Evolutionary conservation across 2,797 vertebrate genomes (phyloP).

Genomic region (Scomberomorus guttatus): DNA sequence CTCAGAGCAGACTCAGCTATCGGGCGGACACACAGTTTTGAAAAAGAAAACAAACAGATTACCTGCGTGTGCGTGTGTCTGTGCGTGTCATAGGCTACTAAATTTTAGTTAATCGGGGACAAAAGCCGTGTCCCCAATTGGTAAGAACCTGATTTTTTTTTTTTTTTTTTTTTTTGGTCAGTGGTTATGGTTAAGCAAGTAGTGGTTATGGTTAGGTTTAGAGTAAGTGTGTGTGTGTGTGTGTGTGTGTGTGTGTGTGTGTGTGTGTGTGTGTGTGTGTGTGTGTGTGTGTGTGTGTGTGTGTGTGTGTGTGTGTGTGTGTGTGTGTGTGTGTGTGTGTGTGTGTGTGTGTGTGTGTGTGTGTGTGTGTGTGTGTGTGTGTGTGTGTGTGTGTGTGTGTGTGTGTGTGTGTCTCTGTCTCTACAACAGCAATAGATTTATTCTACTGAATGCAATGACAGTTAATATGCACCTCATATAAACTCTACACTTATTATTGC

Average conservation of each 20-base stretch:
- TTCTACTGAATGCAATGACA: neutral
- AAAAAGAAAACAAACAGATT: slow-evolving; percentile 39
- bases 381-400: slow-evolving; percentile 2
- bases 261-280: slow-evolving; percentile 1
- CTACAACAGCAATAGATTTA: neutral
- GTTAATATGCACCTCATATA: neutral
- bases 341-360: slow-evolving; percentile 8
- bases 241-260: slow-evolving; percentile 1
- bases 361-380: neutral
- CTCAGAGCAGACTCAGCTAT: slow-evolving; percentile 15
- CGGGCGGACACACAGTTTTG: neutral
- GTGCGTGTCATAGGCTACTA: no score
- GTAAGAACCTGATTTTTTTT: no score
- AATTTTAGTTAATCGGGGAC: no score
- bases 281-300: neutral
- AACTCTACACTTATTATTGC: no score
- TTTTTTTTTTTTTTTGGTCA: no score
- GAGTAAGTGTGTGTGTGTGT: no score
- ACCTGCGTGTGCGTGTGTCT: neutral
- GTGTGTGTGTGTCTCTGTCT: neutral
- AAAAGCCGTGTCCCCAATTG: no score
- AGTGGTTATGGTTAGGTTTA: no score
- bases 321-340: slow-evolving; percentile 1
- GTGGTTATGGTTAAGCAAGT: no score
- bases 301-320: neutral